Evolutionary conservation across 2,797 vertebrate species (phyloP).

Genomic region (Poeciliopsis turneri): DNA sequence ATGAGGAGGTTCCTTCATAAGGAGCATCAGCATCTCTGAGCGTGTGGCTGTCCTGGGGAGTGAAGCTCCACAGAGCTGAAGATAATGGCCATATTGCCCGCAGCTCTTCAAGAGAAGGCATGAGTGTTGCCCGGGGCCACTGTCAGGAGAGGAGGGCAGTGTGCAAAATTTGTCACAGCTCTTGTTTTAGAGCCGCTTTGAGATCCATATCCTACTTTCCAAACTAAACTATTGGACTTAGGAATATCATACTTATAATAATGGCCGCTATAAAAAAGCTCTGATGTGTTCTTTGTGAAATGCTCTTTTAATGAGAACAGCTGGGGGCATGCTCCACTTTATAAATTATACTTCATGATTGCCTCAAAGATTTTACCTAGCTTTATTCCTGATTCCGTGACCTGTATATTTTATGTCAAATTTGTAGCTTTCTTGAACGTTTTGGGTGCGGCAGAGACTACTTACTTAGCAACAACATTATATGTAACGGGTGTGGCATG

Average conservation of each 20-base stretch:
- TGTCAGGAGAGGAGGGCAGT: conserved; percentile 62
- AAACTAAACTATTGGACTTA: conserved; percentile 26
- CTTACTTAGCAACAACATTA: conserved; percentile 65
- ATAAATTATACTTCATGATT: conserved; percentile 64
- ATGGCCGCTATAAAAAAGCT: conserved; percentile 40
- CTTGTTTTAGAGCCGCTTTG: conserved; percentile 66
- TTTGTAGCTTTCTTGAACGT: conserved; percentile 44
- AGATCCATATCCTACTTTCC: conserved; percentile 46
- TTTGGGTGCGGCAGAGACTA: conserved; percentile 28
- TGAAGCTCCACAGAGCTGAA: conserved; percentile 59
- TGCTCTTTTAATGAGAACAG: conserved; percentile 61
- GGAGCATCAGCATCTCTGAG: conserved; percentile 62
- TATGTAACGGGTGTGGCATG: conserved; percentile 66
- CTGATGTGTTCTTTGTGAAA: conserved; percentile 49
- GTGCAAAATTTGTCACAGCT: conserved; percentile 67
- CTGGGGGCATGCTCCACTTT: conserved; percentile 42
- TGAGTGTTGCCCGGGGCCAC: conserved; percentile 73
- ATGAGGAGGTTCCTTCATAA: conserved; percentile 52
- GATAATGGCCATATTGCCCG: conserved; percentile 70
- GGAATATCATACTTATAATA: conserved; percentile 31
- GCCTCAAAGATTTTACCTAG: conserved; percentile 64
- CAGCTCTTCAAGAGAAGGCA: conserved; percentile 66
- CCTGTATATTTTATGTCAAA: conserved; percentile 30
- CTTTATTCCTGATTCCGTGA: conserved; percentile 42
- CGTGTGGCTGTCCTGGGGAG: conserved; percentile 56